Conservation (phyloP, 2,888 invertebrate species). For the Drosophila suboccidentalis region DNA sequence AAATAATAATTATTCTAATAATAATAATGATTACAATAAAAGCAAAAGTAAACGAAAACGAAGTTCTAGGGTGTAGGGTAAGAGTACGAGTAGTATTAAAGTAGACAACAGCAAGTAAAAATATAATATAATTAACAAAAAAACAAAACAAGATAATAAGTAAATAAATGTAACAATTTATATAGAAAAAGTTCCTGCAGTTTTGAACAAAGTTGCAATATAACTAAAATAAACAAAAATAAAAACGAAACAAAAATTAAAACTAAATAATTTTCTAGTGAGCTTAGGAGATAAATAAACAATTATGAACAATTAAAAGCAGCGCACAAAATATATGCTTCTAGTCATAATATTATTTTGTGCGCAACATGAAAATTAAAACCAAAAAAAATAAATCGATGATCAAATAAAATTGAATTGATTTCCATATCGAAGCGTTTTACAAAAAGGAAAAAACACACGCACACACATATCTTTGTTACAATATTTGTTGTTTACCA, state of each 20-base stretch:
- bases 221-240: conserved; percentile 33
- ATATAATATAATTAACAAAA: background rate
- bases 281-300: conserved; percentile 43
- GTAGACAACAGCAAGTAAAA: conserved; percentile 41
- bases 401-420: conserved; percentile 25
- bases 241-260: background rate
- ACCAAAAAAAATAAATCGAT: conserved; percentile 8
- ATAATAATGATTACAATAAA: conserved; percentile 20
- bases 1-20: conserved; percentile 18
- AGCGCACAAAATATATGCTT: conserved; percentile 46
- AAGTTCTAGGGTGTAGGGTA: conserved; percentile 60
- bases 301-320: conserved; percentile 16
- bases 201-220: conserved; percentile 72
- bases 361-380: conserved; percentile 38
- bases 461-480: conserved; percentile 68
- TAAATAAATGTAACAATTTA: conserved; percentile 48
- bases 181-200: conserved; percentile 76
- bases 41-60: conserved; percentile 45
- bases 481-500: conserved; percentile 49
- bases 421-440: conserved; percentile 57
- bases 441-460: conserved; percentile 34
- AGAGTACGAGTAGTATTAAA: conserved; percentile 45
- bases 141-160: conserved; percentile 26
- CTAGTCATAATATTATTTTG: conserved; percentile 55
- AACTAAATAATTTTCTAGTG: conserved; percentile 56